Conservation (phyloP, 2,888 invertebrate genomes). For the Eupithecia inturbata region DNA sequence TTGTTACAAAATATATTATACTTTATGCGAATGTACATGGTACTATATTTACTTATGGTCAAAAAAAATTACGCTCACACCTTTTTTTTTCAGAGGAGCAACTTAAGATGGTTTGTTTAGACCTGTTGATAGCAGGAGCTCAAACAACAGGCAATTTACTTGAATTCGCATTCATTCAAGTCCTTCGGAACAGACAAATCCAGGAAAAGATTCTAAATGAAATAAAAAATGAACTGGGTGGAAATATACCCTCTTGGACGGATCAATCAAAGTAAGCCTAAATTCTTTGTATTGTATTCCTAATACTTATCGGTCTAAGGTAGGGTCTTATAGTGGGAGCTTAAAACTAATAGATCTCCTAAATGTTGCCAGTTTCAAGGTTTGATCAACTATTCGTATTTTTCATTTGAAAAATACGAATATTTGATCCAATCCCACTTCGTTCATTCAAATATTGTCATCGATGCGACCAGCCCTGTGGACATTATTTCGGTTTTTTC, state of each 20-base stretch:
- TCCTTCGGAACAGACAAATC: conserved; percentile 82
- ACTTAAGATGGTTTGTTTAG: conserved; percentile 83
- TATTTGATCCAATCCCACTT: neutral
- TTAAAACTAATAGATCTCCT: neutral
- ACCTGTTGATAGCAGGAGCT: conserved; percentile 88
- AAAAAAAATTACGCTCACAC: neutral
- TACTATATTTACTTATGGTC: neutral
- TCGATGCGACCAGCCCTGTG: neutral
- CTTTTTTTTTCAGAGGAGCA: conserved; percentile 70
- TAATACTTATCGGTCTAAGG: neutral
- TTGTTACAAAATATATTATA: too few relatives aligned
- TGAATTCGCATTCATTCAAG: conserved; percentile 84
- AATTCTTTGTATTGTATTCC: neutral
- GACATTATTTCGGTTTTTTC: too few relatives aligned
- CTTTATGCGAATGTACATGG: too few relatives aligned
- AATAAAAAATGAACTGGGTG: conserved; percentile 82
- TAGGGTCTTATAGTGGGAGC: neutral
- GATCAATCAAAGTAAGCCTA: conserved; percentile 62
- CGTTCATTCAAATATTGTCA: neutral
- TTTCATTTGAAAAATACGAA: neutral
- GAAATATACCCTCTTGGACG: conserved; percentile 63
- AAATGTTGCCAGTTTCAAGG: neutral
- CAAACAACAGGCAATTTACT: conserved; percentile 88
- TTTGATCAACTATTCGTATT: neutral
- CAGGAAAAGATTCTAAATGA: conserved; percentile 86